Evolutionary conservation across 2,888 invertebrate species (phyloP).

Genomic region (Callyntrura sp.): DNA sequence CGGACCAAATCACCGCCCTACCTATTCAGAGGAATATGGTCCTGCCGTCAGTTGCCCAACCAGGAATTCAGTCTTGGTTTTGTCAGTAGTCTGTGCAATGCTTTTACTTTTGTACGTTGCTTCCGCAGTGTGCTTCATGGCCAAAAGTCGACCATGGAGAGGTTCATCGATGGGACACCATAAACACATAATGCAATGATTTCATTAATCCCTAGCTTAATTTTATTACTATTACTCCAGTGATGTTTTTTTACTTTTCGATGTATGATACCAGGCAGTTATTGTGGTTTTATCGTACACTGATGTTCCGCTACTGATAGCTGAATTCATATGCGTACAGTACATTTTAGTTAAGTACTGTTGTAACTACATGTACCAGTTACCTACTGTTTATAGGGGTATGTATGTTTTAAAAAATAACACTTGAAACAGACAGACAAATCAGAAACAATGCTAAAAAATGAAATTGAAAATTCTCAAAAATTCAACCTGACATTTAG

Average conservation of each 20-base stretch:
- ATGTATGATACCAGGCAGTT: constrained; percentile 20
- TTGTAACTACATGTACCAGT: constrained; percentile 61
- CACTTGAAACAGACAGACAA: constrained; percentile 41
- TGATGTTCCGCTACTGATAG: constrained; percentile 11
- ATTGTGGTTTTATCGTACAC: not conserved
- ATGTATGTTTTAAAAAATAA: constrained; percentile 50
- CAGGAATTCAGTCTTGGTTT: constrained; percentile 94
- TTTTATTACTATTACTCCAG: constrained; percentile 60
- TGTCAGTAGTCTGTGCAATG: constrained; percentile 96
- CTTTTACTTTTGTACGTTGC: constrained; percentile 95
- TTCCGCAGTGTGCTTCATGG: constrained; percentile 83
- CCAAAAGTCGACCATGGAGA: constrained; percentile 84
- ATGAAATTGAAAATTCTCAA: constrained; percentile 15
- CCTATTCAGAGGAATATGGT: constrained; percentile 78
- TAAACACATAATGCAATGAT: constrained; percentile 84
- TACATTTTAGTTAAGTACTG: constrained; percentile 35
- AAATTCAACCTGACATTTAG: constrained; percentile 41
- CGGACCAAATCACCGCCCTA: constrained; percentile 74
- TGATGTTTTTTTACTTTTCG: constrained; percentile 53
- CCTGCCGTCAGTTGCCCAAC: constrained; percentile 93
- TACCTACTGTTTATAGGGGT: constrained; percentile 70
- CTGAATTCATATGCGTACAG: constrained; percentile 31
- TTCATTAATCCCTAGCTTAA: constrained; percentile 76
- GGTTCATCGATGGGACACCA: constrained; percentile 81
- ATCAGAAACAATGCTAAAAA: constrained; percentile 25